A percentile compares a stretch with the other conserved stretches of the same genome.
Evolutionary conservation across 1,140 invertebrate genomes (phyloP).

Genomic region (Drosophila ironensis): DNA sequence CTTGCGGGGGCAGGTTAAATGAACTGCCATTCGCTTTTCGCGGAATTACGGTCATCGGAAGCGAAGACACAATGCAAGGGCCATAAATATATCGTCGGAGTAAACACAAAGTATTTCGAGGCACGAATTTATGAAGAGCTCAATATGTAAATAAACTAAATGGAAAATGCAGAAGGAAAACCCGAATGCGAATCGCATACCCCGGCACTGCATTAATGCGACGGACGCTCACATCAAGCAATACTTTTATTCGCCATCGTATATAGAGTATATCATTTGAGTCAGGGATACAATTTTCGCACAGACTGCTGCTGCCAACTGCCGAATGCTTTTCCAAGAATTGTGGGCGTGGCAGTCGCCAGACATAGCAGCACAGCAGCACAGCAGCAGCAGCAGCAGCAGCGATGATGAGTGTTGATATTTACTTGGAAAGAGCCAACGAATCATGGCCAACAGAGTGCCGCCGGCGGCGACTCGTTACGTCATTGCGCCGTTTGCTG

Average conservation of each 20-base stretch:
- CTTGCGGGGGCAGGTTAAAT: conserved; percentile 15
- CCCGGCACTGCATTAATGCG: conserved; percentile 29
- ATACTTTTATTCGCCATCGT: neutral
- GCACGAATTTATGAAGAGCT: conserved; percentile 33
- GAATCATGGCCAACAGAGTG: conserved; percentile 47
- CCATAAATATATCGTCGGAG: conserved; percentile 54
- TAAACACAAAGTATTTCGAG: conserved; percentile 54
- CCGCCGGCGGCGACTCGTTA: conserved; percentile 35
- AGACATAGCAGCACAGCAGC: no score
- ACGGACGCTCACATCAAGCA: neutral
- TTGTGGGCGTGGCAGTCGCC: conserved; percentile 18
- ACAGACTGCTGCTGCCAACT: conserved; percentile 47
- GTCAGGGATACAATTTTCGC: conserved; percentile 55
- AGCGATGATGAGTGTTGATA: conserved; percentile 20
- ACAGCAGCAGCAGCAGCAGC: no score
- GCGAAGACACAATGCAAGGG: conserved; percentile 9
- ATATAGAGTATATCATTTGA: neutral
- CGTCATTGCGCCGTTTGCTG: conserved; percentile 49
- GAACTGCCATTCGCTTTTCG: conserved; percentile 18
- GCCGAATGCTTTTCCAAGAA: conserved; percentile 63
- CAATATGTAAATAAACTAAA: conserved; percentile 30
- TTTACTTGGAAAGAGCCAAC: conserved; percentile 48
- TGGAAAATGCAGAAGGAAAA: conserved; percentile 1
- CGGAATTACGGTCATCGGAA: conserved; percentile 5
- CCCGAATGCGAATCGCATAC: conserved; percentile 21